Evolutionary conservation across 2,113 vertebrate species (phyloP).

Genomic region (Pyrgilauda ruficollis): DNA sequence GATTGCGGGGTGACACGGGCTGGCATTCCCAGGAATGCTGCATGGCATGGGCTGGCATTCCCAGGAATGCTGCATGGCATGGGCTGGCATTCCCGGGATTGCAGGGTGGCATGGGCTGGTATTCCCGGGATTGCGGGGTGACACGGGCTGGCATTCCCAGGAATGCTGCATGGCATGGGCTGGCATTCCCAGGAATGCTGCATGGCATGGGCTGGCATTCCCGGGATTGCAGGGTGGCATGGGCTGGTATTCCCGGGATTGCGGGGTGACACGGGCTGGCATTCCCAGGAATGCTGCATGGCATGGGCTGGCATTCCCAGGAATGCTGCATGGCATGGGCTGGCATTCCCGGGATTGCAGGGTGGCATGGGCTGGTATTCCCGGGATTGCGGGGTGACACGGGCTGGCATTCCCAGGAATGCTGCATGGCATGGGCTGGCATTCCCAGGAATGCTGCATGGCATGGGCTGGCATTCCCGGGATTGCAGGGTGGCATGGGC

Average conservation of each 20-base stretch:
- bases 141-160: fast-evolving
- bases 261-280: fast-evolving
- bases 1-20: fast-evolving
- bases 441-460: fast-evolving
- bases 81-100: fast-evolving
- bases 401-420: fast-evolving
- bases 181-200: fast-evolving
- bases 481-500: fast-evolving
- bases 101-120: fast-evolving
- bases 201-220: fast-evolving
- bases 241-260: neutral
- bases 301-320: fast-evolving
- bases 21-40: fast-evolving
- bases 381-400: fast-evolving
- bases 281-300: fast-evolving
- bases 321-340: fast-evolving
- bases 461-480: fast-evolving
- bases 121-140: fast-evolving
- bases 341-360: fast-evolving
- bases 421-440: fast-evolving
- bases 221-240: fast-evolving
- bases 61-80: fast-evolving
- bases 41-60: fast-evolving
- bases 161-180: fast-evolving
- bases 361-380: neutral